Conservation (phyloP, 2,797 vertebrate species). For the Tokudaia muenninki region DNA sequence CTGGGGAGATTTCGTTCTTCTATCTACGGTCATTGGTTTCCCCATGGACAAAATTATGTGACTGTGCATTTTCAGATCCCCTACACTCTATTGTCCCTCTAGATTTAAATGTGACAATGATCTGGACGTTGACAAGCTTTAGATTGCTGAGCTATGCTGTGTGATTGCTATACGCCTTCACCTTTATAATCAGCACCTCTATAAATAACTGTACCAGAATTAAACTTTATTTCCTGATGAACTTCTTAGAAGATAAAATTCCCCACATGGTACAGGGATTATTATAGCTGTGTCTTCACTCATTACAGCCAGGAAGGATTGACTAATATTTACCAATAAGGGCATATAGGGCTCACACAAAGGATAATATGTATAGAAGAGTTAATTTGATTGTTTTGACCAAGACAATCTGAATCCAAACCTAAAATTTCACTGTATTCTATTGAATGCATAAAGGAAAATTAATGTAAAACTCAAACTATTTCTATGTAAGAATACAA, state of each 20-base stretch:
- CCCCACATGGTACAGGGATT: neutral
- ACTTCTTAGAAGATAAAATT: neutral
- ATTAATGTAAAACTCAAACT: neutral
- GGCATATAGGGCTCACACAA: neutral
- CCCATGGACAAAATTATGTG: neutral
- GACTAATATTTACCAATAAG: neutral
- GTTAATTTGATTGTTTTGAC: neutral
- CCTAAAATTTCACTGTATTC: neutral
- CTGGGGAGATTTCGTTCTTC: neutral
- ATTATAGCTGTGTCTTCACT: neutral
- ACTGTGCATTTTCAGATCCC: neutral
- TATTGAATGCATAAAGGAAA: neutral
- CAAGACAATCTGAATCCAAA: neutral
- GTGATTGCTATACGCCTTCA: neutral
- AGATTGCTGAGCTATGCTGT: neutral
- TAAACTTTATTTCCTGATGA: conserved; percentile 44
- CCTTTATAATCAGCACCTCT: conserved; percentile 30
- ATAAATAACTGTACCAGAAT: conserved; percentile 53
- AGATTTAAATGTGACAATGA: neutral
- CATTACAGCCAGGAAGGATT: neutral
- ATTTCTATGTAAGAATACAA: neutral
- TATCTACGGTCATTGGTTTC: neutral
- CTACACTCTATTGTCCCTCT: neutral
- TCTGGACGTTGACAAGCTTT: neutral
- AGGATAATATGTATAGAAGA: neutral